Conservation (phyloP, 1,140 invertebrate genomes). For the Lamellibrachia luymesi region DNA sequence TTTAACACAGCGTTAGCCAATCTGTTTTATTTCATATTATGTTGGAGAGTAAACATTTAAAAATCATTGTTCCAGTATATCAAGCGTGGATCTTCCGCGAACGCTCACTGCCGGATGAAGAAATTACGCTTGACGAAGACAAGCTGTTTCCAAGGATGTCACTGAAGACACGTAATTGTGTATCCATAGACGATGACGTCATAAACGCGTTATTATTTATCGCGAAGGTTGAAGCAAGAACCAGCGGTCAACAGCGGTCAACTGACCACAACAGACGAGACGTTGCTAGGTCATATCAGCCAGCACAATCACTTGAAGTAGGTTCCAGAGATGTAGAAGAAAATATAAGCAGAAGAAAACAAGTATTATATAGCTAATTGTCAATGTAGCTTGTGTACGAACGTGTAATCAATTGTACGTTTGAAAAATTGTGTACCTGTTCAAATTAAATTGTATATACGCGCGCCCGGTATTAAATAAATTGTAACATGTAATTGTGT, state of each 20-base stretch:
- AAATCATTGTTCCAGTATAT: neutral
- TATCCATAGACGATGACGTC: neutral
- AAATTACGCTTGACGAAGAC: neutral
- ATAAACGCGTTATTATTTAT: neutral
- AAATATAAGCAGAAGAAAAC: neutral
- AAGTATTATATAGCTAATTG: neutral
- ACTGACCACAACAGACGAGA: too few relatives aligned
- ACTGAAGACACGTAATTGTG: neutral
- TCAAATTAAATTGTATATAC: slow-evolving; percentile 11
- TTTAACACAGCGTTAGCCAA: too few relatives aligned
- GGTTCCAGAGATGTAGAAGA: neutral
- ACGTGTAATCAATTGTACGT: neutral
- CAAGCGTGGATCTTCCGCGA: neutral
- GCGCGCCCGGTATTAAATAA: neutral
- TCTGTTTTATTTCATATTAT: too few relatives aligned
- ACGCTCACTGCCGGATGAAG: neutral
- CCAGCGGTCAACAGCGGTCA: too few relatives aligned
- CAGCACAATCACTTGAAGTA: neutral
- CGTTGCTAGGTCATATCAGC: neutral
- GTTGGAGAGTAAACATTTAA: too few relatives aligned
- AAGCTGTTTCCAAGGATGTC: neutral
- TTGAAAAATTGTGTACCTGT: neutral
- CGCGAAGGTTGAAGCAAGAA: neutral
- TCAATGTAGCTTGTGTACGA: slow-evolving; percentile 6
- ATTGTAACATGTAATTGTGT: too few relatives aligned